Evolutionary conservation across 2,113 vertebrate species (phyloP).

Genomic region (Capreolus pygargus): DNA sequence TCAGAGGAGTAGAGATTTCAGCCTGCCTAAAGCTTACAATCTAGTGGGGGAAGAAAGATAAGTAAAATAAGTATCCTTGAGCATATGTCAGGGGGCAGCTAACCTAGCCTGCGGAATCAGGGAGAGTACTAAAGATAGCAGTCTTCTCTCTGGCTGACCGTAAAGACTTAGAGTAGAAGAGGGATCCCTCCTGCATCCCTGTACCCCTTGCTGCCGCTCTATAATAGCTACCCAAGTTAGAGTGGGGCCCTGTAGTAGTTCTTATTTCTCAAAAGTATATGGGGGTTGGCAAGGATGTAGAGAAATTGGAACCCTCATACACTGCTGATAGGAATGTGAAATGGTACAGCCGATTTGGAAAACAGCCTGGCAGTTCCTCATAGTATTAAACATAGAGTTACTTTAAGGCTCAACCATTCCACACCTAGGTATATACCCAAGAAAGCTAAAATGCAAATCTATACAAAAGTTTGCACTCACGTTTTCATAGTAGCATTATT

Average conservation of each 20-base stretch:
- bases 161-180: neutral
- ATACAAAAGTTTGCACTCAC: neutral
- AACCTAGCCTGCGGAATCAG: neutral
- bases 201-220: neutral
- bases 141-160: neutral
- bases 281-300: conserved; percentile 5
- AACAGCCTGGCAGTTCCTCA: neutral
- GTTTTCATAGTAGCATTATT: neutral
- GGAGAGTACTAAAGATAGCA: neutral
- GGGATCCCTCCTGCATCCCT: neutral
- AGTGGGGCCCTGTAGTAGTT: neutral
- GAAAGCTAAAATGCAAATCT: conserved; percentile 6
- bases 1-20: neutral
- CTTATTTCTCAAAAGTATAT: neutral
- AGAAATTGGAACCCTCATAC: neutral
- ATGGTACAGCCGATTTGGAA: neutral
- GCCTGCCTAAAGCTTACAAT: neutral
- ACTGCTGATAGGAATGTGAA: neutral
- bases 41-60: neutral
- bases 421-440: neutral
- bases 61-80: neutral
- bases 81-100: neutral
- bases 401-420: neutral
- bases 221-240: neutral
- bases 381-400: conserved; percentile 5